Conservation (phyloP, 1,140 invertebrate species). For the Hyles euphorbiae region DNA sequence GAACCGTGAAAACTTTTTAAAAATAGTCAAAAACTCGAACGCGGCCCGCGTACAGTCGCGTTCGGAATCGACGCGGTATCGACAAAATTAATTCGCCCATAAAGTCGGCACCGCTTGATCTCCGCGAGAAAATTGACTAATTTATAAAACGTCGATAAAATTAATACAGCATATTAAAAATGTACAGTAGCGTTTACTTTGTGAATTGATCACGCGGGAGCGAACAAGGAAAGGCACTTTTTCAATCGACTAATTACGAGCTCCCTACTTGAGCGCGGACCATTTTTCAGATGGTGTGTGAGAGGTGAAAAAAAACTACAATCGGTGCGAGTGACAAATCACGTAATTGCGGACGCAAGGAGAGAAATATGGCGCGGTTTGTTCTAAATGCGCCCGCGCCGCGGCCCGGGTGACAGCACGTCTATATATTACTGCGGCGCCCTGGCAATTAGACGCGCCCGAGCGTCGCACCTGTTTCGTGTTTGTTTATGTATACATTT, state of each 20-base stretch:
- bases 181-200: slow-evolving; percentile 31
- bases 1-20: slow-evolving; percentile 42
- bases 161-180: slow-evolving; percentile 28
- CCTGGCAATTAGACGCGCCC: slow-evolving; percentile 26
- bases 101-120: slow-evolving; percentile 1
- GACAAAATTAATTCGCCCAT: not conserved
- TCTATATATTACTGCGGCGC: slow-evolving; percentile 38
- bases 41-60: slow-evolving; percentile 2
- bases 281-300: slow-evolving; percentile 52
- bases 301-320: slow-evolving; percentile 44
- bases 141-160: slow-evolving; percentile 21
- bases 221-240: slow-evolving; percentile 55
- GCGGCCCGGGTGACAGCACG: slow-evolving; percentile 26
- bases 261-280: slow-evolving; percentile 42
- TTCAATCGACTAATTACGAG: slow-evolving; percentile 65
- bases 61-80: not conserved
- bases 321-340: slow-evolving; percentile 64
- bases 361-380: slow-evolving; percentile 66
- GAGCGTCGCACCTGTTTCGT: slow-evolving; percentile 21
- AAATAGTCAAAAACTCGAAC: slow-evolving; percentile 24
- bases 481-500: too few relatives aligned
- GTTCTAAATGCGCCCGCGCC: slow-evolving; percentile 62
- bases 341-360: slow-evolving; percentile 64
- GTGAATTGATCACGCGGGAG: slow-evolving; percentile 36
- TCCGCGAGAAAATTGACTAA: not conserved